Evolutionary conservation across 2,113 vertebrate species (phyloP).

Genomic region (Percopsis transmontana): DNA sequence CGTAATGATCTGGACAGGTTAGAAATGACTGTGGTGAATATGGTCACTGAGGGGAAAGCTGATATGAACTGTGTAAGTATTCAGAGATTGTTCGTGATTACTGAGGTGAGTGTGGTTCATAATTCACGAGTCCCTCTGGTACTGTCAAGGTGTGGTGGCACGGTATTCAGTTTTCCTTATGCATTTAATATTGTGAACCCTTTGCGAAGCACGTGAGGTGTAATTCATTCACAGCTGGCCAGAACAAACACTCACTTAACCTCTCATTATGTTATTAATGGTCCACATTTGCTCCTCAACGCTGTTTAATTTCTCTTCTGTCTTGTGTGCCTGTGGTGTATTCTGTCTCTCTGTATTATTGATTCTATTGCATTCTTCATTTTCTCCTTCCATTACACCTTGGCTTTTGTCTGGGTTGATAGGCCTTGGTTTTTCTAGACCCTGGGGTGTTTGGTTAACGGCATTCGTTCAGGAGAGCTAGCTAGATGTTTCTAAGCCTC

Average conservation of each 20-base stretch:
- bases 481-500: conserved; percentile 37
- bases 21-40: conserved; percentile 37
- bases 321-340: conserved; percentile 9
- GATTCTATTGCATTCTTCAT: background rate
- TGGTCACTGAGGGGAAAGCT: conserved; percentile 40
- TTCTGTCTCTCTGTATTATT: background rate
- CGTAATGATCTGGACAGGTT: conserved; percentile 43
- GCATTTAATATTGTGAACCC: conserved; percentile 18
- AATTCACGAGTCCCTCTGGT: conserved; percentile 44
- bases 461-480: conserved; percentile 48
- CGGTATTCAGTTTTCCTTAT: background rate
- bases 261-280: conserved; percentile 13
- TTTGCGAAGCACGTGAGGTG: conserved; percentile 24
- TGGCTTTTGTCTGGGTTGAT: conserved; percentile 15
- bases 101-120: conserved; percentile 23
- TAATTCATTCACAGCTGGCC: conserved; percentile 45
- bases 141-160: conserved; percentile 19
- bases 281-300: conserved; percentile 11
- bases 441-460: conserved; percentile 44
- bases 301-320: conserved; percentile 26
- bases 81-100: conserved; percentile 39
- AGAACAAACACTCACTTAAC: conserved; percentile 8
- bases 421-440: conserved; percentile 27
- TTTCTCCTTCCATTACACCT: conserved; percentile 1
- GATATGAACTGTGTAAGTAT: conserved; percentile 41